Conservation (phyloP, 2,113 vertebrate genomes). For the Delphinapterus leucas region DNA sequence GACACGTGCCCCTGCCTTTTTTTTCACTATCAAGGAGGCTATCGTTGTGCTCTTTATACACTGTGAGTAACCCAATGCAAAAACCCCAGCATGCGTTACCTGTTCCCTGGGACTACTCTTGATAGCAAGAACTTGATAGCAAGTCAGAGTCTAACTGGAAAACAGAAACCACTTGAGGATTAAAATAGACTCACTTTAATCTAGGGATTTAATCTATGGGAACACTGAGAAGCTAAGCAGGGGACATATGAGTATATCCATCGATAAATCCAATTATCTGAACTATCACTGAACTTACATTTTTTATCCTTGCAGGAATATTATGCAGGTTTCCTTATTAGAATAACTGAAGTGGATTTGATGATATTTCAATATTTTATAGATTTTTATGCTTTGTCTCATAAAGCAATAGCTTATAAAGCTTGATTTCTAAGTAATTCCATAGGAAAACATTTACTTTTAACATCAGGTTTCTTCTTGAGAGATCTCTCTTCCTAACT, state of each 20-base stretch:
- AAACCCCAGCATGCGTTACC: not conserved
- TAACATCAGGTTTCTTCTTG: not conserved
- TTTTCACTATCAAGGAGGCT: not conserved
- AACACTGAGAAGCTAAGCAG: not conserved
- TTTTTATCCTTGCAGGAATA: not conserved
- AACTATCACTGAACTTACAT: not conserved
- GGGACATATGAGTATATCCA: not conserved
- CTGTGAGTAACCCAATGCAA: not conserved
- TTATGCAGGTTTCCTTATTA: not conserved
- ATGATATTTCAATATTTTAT: not conserved
- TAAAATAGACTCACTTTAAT: not conserved
- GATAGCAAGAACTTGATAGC: not conserved
- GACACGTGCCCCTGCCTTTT: accelerated
- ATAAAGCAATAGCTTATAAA: not conserved
- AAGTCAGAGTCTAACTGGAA: not conserved
- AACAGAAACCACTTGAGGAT: not conserved
- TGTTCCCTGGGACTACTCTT: not conserved
- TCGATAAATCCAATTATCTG: not conserved
- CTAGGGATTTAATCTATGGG: not conserved
- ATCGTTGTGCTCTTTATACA: not conserved
- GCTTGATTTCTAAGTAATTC: not conserved
- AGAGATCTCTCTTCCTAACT: not conserved
- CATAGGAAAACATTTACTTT: not conserved
- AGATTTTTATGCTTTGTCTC: not conserved
- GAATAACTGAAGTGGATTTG: not conserved